Evolutionary conservation across 92 coral and sea anemone species (phyloP).

Genomic region (Palythoa caribaeorum): DNA sequence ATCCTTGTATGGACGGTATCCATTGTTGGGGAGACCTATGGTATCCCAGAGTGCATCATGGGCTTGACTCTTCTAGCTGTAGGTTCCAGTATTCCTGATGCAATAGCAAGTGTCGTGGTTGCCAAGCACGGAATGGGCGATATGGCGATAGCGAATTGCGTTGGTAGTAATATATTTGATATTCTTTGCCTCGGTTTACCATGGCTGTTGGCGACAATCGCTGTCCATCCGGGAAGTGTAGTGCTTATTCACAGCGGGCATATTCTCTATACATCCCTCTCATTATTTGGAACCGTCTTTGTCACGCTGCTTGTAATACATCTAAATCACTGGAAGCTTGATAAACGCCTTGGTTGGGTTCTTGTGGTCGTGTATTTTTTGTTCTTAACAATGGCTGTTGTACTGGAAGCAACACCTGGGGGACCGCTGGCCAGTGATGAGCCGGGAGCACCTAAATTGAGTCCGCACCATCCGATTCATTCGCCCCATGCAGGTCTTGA

Average conservation of each 20-base stretch:
- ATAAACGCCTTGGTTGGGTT: slow-evolving; percentile 83
- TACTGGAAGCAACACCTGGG: slow-evolving; percentile 90
- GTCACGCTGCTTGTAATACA: slow-evolving; percentile 75
- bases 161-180: slow-evolving; percentile 97
- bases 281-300: slow-evolving; percentile 93
- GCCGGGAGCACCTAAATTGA: slow-evolving; percentile 76
- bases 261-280: slow-evolving; percentile 86
- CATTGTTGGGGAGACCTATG: slow-evolving; percentile 94
- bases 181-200: slow-evolving; percentile 95
- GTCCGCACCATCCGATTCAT: slow-evolving; percentile 91
- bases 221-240: slow-evolving; percentile 91
- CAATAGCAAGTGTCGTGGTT: slow-evolving; percentile 94
- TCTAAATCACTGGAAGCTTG: slow-evolving; percentile 85
- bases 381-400: slow-evolving; percentile 86
- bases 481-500: slow-evolving; percentile 84
- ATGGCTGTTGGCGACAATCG: slow-evolving; percentile 94
- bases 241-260: slow-evolving; percentile 96
- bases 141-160: slow-evolving; percentile 99
- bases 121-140: slow-evolving; percentile 99
- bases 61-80: slow-evolving; percentile 97
- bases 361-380: slow-evolving; percentile 77
- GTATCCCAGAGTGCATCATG: slow-evolving; percentile 99
- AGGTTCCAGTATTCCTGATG: slow-evolving; percentile 99
- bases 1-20: slow-evolving; percentile 98
- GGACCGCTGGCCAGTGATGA: slow-evolving; percentile 71